Percentiles rank a stretch among this genome's conserved stretches.
phyloP scores from a whole-genome alignment of 2,888 invertebrate species.

The Pelosia muscerda region DNA sequence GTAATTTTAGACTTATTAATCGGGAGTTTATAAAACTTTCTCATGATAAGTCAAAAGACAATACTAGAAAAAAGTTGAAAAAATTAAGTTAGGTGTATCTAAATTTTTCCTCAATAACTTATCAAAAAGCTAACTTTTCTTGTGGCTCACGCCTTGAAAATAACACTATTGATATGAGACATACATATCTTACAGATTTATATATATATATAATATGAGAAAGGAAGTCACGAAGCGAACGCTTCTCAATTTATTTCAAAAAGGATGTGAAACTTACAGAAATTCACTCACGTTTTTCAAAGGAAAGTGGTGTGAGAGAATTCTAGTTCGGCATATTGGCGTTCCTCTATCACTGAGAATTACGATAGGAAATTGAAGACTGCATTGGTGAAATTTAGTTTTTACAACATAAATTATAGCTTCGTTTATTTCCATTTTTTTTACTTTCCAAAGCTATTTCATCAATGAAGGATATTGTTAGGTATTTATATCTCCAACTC shows the following conservation, averaged over 20 bases:
- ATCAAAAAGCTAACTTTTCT: not conserved
- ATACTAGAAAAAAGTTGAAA: not conserved
- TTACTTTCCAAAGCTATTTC: not conserved
- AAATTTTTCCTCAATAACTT: not conserved
- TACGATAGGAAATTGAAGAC: conserved; percentile 12
- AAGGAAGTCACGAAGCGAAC: conserved; percentile 33
- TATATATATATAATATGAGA: not conserved
- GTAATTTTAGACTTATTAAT: not conserved
- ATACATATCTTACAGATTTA: conserved; percentile 4
- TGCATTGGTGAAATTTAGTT: conserved; percentile 6
- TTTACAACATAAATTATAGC: not conserved
- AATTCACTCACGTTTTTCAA: conserved; percentile 45
- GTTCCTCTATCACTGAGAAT: conserved; percentile 28
- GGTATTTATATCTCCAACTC: not conserved
- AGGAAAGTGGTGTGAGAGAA: conserved; percentile 33
- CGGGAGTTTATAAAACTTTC: not conserved
- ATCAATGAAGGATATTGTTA: not conserved
- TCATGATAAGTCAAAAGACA: not conserved
- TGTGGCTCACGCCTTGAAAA: not conserved
- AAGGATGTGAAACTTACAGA: conserved; percentile 25
- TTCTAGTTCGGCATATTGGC: conserved; percentile 39
- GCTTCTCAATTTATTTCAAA: conserved; percentile 44
- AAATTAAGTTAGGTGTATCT: not conserved
- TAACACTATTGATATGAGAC: not conserved
- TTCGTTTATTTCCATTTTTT: not conserved